Base-by-base conservation (phyloP, 2,888 invertebrate species). In the Schizaphis graminum region DNA sequence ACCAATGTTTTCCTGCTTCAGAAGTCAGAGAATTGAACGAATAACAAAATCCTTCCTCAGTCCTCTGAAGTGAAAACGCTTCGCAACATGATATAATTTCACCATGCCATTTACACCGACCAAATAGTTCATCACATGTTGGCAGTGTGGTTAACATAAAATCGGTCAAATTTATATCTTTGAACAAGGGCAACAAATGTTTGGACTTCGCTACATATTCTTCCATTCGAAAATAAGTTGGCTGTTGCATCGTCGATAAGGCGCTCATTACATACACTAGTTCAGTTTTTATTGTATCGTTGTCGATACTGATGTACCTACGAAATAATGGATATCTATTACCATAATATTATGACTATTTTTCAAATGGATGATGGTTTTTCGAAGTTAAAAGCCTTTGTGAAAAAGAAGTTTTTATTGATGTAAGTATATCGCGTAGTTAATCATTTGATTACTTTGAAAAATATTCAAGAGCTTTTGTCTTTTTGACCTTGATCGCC, bases 21-120 rank as follows among this genome's bases (percentile, higher is more conserved):
- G 95, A 95, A n/a, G 95, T 95, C 11, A 95, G 94, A 13, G 95
- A 95, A 87, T 95, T 95, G 92, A 95, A 95, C 0, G 95, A 95
- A 92, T 95, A 95, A 86, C 95, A 95, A 94, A 95, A 95, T 77
- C 95, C 95, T 94, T 95, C 95, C 92, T 95, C 95, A 1, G 95
- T 95, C 21, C 95, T 93, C 91, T 95, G 95, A 21, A 95, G 86
- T 5, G 94, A 92, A 89, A 95, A 95, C 11, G 94, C 91, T 47
- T 95, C 95, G 57, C 95, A 95, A 61, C 95, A 95, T 67, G 95
- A 94, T 24, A 95, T 94, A 21, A 47, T 88, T 49, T 94, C 93
- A 0, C 95, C 95, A 35, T 95, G 95, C 95, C 95, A 95, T 57
- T 91, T 94, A 47, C 95, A 95, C 3, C 93, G 91, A 26, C 94